These are phyloP conservation scores for Knipowitschia caucasica DNA, from an alignment of 2,797 vertebrate species.

Conservation along the genomic window DNA sequence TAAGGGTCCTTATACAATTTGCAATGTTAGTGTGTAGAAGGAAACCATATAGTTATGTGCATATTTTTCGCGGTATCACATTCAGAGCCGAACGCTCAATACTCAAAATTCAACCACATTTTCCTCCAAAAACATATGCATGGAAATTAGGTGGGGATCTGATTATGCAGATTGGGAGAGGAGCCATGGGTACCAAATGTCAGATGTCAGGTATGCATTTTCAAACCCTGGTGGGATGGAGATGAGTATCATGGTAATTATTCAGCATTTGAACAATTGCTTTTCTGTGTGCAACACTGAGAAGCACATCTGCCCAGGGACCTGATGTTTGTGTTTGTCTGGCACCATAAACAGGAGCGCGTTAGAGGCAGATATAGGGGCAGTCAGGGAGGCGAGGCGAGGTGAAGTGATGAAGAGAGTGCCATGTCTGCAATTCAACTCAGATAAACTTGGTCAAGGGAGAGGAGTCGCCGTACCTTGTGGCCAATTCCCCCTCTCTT, in stretches of 20 bases:
- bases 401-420: conserved; percentile 51
- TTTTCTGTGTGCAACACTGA: conserved; percentile 60
- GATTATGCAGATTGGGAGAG: conserved; percentile 74
- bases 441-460: conserved; percentile 60
- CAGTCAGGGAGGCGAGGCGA: conserved; percentile 39
- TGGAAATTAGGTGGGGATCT: conserved; percentile 68
- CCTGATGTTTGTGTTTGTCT: conserved; percentile 65
- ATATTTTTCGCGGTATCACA: conserved; percentile 14
- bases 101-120: conserved; percentile 40
- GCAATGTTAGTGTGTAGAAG: conserved; percentile 7
- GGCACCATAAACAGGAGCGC: conserved; percentile 52
- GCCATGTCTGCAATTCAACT: conserved; percentile 59
- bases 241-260: conserved; percentile 81
- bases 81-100: conserved; percentile 28
- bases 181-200: conserved; percentile 73
- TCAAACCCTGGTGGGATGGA: conserved; percentile 66
- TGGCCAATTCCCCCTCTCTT: conserved; percentile 51
- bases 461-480: conserved; percentile 45
- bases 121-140: conserved; percentile 51
- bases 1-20: conserved; percentile 20
- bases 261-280: conserved; percentile 73
- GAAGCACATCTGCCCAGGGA: conserved; percentile 68
- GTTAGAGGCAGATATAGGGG: conserved; percentile 54
- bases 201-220: conserved; percentile 78
- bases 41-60: background rate